These are phyloP conservation scores for Microplitis mediator DNA, from an alignment of 1,140 invertebrate species.

Conservation along the genomic window DNA sequence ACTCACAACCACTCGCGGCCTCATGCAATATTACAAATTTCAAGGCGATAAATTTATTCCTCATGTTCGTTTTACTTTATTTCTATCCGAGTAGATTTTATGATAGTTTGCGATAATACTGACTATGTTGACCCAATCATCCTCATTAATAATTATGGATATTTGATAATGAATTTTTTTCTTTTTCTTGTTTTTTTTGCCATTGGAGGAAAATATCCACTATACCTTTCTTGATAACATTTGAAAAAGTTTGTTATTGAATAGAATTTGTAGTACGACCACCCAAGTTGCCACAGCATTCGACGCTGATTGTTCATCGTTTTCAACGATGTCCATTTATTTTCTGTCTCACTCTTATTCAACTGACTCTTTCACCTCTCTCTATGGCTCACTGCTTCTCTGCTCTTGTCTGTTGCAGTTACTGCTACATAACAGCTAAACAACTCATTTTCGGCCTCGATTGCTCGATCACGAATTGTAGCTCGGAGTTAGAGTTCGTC, in stretches of 20 bases:
- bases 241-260: not conserved
- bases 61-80: not conserved
- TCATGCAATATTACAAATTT: conserved; percentile 1
- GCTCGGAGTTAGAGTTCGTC: conserved; percentile 31
- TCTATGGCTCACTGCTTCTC: conserved; percentile 33
- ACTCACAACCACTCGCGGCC: not conserved
- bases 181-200: not conserved
- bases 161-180: not conserved
- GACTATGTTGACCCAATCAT: not conserved
- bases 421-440: not conserved
- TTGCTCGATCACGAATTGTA: conserved; percentile 35
- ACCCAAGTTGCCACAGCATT: conserved; percentile 49
- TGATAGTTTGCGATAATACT: not conserved
- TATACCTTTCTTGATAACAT: not conserved
- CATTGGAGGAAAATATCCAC: not conserved
- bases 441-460: conserved; percentile 27
- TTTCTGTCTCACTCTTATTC: conserved; percentile 12
- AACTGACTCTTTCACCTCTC: conserved; percentile 23
- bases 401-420: not conserved
- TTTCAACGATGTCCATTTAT: conserved; percentile 8
- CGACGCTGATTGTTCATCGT: conserved; percentile 46
- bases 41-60: conserved; percentile 1
- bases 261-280: conserved; percentile 34
- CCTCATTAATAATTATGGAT: not conserved
- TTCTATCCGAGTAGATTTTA: not conserved